Evolutionary conservation across 2,113 vertebrate genomes (phyloP), one percentile per base, ranked within the genome.

Genomic region (Anoplopoma fimbria): DNA sequence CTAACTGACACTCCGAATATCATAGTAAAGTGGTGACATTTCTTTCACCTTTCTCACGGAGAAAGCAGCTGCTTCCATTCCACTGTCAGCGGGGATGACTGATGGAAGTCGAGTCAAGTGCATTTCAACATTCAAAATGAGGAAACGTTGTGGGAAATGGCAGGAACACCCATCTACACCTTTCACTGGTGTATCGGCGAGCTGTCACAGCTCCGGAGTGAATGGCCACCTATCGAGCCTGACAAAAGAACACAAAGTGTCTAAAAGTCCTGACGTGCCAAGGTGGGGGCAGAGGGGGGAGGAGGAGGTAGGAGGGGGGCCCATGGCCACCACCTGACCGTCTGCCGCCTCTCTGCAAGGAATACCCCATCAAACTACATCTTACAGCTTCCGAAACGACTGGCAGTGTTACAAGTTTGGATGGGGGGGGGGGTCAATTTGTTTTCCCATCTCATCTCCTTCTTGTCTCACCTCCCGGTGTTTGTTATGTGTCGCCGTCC

Each of bases 151-250:
- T 79, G 81, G 89, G 87, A 89, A 89, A 89, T 76, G 87, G 83
- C 87, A 88, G 89, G 81, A 88, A 86, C 87, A 86, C 85, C 87
- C 73, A 90, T 88, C 88, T 77, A 69, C 83, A 91, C 83, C 87
- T 87, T 78, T 89, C 91, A 80, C 65, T n/a, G 36, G 58, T 61
- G 74, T 85, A 90, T 93, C 38, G 82, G 80, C 80, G 69, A 89
- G 75, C 84, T 87, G 91, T 90, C 90, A 89, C 69, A 27, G 83
- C 72, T 47, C 64, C 33, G 27, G 83, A 82, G 87, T 79, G 63
- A 87, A 87, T 61, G 36, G 77, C 87, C 88, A 77, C 51, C 87
- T 67, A 85, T 86, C 36, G 6, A 82, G 76, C 69, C 84, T 88
- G 82, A 90, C 82, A 91, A 90, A 89, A 85, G 88, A 88, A 80